Evolutionary conservation across 2,113 vertebrate species (phyloP), one percentile per base, ranked within the genome.

Genomic region (Poeciliopsis retropinna): DNA sequence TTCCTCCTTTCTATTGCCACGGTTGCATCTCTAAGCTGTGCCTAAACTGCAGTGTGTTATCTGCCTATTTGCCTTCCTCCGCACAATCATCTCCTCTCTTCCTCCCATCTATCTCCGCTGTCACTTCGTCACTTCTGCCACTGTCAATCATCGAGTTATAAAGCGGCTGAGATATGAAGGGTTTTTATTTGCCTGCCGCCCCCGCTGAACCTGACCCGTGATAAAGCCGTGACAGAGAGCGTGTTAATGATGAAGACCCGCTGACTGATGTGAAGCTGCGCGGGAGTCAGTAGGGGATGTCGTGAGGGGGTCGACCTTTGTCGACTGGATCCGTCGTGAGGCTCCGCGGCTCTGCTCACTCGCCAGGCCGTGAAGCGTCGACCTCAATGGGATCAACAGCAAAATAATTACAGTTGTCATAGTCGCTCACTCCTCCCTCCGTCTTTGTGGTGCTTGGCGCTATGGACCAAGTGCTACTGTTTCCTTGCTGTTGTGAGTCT

Each of bases 91-190:
- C 60, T 76, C 60, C 63, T 4, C 64, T 72, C 54, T 25, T 63
- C 77, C 8, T 68, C 44, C n/a, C 60, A 80, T 85, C 76, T 65
- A 76, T 85, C 88, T 88, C 51, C 28, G 72, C 72, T 74, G 65
- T 87, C 41, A 14, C 78, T 66, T 79, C 85, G 76, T 90, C 83
- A 81, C 77, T 85, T 87, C 84, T 61, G 54, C 72, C 47, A 0
- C 83, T 89, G 89, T 87, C 92, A 88, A 79, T 92, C 90, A 92
- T 30, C 68, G 81, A 79, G 85, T 92, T 88, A 87, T 81, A 73
- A 87, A 86, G 80, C 39, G 11, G 32, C 73, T 84, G 89, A 87
- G 80, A 80, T 86, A 90, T 89, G 90, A 89, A 78, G 88, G 13
- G 83, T 82, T 83, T 87, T 84, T 85, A 85, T 90, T 91, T 85